Conservation (phyloP, 2,113 vertebrate species). For the Dicrurus megarhynchus region DNA sequence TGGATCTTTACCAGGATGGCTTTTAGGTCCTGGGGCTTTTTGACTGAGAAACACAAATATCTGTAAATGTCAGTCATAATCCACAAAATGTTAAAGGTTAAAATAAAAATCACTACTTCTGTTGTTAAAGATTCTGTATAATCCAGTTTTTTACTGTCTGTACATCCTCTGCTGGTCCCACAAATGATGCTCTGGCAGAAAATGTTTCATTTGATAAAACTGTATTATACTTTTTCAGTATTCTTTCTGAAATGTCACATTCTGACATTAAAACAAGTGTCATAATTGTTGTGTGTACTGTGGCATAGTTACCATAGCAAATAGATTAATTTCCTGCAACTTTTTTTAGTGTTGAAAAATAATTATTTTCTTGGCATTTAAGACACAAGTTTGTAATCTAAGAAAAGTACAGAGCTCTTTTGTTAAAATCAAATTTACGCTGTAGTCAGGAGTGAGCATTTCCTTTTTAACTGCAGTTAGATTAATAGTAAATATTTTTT, state of each 20-base stretch:
- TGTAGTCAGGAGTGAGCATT: not conserved
- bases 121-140: not conserved
- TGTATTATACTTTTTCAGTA: not conserved
- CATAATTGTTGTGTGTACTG: not conserved
- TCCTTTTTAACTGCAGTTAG: not conserved
- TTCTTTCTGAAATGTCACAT: constrained; percentile 24
- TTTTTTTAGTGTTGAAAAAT: not conserved
- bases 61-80: not conserved
- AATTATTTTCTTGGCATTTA: not conserved
- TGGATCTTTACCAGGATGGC: not conserved
- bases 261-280: constrained; percentile 16
- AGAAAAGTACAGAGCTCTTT: not conserved
- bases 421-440: not conserved
- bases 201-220: not conserved
- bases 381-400: not conserved
- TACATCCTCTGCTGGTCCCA: not conserved
- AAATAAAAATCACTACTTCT: not conserved
- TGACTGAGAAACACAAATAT: not conserved
- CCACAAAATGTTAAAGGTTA: not conserved
- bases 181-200: not conserved
- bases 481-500: not conserved
- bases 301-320: not conserved
- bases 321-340: not conserved
- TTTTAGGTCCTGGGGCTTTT: not conserved
- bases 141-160: not conserved